These are phyloP conservation scores for Syndactyla subalaris DNA, from an alignment of 2,797 vertebrate genomes.

Conservation along the genomic window DNA sequence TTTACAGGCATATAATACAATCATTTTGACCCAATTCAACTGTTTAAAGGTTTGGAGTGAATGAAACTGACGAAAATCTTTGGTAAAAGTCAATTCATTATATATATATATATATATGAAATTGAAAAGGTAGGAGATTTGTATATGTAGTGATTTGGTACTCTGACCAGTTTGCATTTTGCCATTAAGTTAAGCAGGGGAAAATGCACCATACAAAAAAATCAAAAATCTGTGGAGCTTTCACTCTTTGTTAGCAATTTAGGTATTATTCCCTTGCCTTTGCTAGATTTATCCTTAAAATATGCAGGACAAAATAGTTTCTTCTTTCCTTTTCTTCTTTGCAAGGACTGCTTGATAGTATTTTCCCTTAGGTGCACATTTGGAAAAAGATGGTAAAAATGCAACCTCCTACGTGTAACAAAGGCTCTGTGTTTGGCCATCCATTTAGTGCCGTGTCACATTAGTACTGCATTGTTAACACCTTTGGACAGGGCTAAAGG, in stretches of 20 bases:
- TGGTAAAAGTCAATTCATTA: not conserved
- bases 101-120: not conserved
- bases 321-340: not conserved
- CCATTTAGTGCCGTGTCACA: slow-evolving; percentile 31
- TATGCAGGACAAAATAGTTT: not conserved
- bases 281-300: not conserved
- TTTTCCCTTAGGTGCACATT: not conserved
- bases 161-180: not conserved
- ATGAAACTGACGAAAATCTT: not conserved
- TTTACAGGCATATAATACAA: not conserved
- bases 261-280: not conserved
- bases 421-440: slow-evolving; percentile 41
- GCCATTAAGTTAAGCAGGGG: not conserved
- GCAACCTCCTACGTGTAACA: not conserved
- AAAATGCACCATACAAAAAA: accelerated
- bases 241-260: not conserved
- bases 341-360: not conserved
- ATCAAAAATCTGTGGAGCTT: not conserved
- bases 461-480: slow-evolving; percentile 47
- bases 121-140: not conserved
- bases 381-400: not conserved
- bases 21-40: not conserved
- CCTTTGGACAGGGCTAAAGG: slow-evolving; percentile 53
- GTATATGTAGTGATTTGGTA: not conserved
- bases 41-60: slow-evolving; percentile 1